Base-by-base conservation (phyloP, 1,140 invertebrate genomes). In the Sycobia sp. region DNA sequence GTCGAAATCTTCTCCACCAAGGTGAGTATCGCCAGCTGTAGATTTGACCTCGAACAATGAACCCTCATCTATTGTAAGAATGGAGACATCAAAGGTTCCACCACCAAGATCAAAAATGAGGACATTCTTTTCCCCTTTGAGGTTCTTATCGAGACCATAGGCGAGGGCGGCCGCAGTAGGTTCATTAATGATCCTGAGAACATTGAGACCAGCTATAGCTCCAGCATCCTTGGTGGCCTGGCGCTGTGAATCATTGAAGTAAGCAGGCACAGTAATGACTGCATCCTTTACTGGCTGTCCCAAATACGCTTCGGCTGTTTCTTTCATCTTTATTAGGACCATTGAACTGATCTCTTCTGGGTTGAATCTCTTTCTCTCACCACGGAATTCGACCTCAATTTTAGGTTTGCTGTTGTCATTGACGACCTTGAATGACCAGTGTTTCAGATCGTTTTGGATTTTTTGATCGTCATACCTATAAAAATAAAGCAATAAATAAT, bases 261-360 rank as follows among this genome's bases (percentile, higher is more conserved):
- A n/a, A n/a, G n/a, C n/a, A n/a, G n/a, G n/a, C n/a, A n/a, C n/a
- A 9, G 88, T 90, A 43, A 90, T 85, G 0, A 92, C 86, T 7
- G 88, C 88, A 70, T 89, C 86, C 55, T 75, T 83, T 0, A 89
- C 84, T 65, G 77, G 81, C 10, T 67, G 74, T 32, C 86, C 86
- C 32, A 87, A n/a, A n/a, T n/a, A n/a, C n/a, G n/a, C n/a, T n/a
- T n/a, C n/a, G n/a, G n/a, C n/a, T n/a, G n/a, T n/a, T n/a, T n/a
- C n/a, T n/a, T n/a, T n/a, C n/a, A n/a, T n/a, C n/a, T n/a, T n/a
- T n/a, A n/a, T n/a, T n/a, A 94, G 74, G 4, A 95, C 87, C 92
- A 94, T 94, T 0, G 91, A 91, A 46, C 90, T 92, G 59, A 95
- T 87, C 82, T 95, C 92, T 80, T 95, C 92, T 1, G 93, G 91